A percentile compares a stretch with the other conserved stretches of the same genome.
These are phyloP conservation scores for Anodontia alba DNA, from an alignment of 2,888 invertebrate genomes.

Conservation along the genomic window DNA sequence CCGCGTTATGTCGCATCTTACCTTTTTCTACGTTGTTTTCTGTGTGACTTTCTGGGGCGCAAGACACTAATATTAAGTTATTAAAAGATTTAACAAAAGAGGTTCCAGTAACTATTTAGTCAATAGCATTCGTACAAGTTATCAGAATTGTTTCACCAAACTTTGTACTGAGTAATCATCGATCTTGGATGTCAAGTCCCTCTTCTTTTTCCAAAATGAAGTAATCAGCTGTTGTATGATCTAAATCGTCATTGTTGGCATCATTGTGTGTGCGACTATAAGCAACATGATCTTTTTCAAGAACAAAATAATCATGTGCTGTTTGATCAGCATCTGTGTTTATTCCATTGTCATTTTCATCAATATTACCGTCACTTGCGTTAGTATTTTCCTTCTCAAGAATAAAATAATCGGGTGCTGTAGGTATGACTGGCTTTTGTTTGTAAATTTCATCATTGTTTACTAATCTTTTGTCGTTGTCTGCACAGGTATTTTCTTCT, in stretches of 20 bases:
- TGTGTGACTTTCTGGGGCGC: no score
- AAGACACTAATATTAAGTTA: no score
- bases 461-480: not conserved
- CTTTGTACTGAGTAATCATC: not conserved
- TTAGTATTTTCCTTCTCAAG: not conserved
- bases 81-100: no score
- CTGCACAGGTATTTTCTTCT: not conserved
- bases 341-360: not conserved
- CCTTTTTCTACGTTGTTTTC: no score
- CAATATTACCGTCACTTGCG: not conserved
- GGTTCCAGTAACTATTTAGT: no score
- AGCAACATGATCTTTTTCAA: not conserved
- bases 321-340: no score
- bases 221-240: not conserved
- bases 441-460: not conserved
- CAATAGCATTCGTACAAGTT: no score
- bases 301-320: not conserved
- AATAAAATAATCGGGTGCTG: not conserved
- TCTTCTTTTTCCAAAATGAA: constrained; percentile 2
- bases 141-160: no score
- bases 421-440: not conserved
- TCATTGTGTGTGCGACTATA: not conserved
- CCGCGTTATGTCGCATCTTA: no score
- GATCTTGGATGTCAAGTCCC: not conserved
- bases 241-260: not conserved